Conservation (phyloP, 1,140 invertebrate species). For the Lysiphlebus fabarum region DNA sequence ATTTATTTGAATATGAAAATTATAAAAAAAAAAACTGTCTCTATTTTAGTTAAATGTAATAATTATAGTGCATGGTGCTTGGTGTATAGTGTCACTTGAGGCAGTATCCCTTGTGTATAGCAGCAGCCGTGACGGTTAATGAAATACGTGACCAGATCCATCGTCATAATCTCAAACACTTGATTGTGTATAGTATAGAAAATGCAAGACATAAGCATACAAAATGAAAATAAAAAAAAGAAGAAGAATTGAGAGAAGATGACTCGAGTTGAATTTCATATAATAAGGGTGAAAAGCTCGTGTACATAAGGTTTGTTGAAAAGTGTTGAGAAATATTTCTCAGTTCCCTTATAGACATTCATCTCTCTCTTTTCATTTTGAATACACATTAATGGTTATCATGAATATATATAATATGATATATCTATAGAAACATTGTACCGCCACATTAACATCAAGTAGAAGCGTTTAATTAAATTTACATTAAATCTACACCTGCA, state of each 20-base stretch:
- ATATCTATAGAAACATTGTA: too few relatives aligned
- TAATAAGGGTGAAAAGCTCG: too few relatives aligned
- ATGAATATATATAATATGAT: conserved; percentile 6
- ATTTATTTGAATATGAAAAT: too few relatives aligned
- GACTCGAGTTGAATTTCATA: too few relatives aligned
- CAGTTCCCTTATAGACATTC: too few relatives aligned
- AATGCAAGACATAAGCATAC: not conserved
- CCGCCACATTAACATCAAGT: not conserved
- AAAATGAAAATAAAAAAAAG: too few relatives aligned
- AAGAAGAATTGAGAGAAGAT: too few relatives aligned
- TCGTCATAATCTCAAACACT: conserved; percentile 55
- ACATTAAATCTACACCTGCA: conserved; percentile 21
- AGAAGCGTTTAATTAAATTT: conserved; percentile 27
- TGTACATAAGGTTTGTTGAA: too few relatives aligned
- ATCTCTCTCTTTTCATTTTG: too few relatives aligned
- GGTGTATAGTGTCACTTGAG: conserved; percentile 21
- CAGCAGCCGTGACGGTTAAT: conserved; percentile 48
- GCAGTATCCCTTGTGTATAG: conserved; percentile 23
- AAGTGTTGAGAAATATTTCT: too few relatives aligned
- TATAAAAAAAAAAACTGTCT: too few relatives aligned
- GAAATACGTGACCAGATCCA: conserved; percentile 56
- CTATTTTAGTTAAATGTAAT: conserved; percentile 42
- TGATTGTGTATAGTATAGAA: conserved; percentile 42
- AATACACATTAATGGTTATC: too few relatives aligned
- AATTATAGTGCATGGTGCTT: conserved; percentile 47